Evolutionary conservation across 2,113 vertebrate species (phyloP).

Genomic region (Myiozetetes cayanensis): DNA sequence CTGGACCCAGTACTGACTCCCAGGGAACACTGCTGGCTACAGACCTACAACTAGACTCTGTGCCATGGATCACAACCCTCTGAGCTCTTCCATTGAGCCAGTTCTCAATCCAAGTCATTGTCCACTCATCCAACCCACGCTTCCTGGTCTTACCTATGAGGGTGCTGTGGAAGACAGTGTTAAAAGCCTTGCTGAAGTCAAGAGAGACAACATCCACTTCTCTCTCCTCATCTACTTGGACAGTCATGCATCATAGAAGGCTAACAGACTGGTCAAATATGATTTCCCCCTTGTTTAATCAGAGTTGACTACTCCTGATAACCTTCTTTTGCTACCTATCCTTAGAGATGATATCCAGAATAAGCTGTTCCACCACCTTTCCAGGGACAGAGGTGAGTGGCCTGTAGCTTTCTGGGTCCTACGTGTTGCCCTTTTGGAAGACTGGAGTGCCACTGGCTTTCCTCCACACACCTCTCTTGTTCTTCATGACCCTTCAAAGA

Average conservation of each 20-base stretch:
- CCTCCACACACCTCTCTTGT: not conserved
- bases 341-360: not conserved
- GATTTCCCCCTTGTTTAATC: not conserved
- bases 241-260: not conserved
- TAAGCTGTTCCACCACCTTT: not conserved
- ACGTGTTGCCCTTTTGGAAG: not conserved
- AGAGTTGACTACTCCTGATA: not conserved
- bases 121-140: rapidly evolving
- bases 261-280: not conserved
- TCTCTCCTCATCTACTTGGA: not conserved
- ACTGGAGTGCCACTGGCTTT: not conserved
- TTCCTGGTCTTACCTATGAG: not conserved
- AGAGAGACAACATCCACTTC: not conserved
- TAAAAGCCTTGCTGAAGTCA: not conserved
- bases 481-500: not conserved
- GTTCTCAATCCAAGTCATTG: not conserved
- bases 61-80: not conserved
- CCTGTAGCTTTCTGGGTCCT: not conserved
- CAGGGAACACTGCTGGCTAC: not conserved
- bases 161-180: not conserved
- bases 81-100: not conserved
- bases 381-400: not conserved
- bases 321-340: not conserved
- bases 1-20: not conserved
- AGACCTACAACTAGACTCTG: not conserved